These are phyloP conservation scores for Drosophila anomalata DNA, from an alignment of 2,888 invertebrate genomes.

Conservation along the genomic window DNA sequence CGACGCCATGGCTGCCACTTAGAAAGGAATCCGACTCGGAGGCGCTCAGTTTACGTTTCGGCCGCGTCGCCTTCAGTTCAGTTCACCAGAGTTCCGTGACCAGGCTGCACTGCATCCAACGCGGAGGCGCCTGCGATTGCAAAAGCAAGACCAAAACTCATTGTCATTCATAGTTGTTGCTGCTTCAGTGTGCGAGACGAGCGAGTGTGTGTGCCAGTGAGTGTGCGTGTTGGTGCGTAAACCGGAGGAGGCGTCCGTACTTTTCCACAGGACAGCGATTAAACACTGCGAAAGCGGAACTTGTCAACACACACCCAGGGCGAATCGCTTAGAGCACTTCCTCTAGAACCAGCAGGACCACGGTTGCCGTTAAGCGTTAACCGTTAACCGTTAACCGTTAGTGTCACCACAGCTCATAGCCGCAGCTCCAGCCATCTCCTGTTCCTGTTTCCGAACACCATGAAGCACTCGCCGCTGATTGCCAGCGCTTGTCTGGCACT, in stretches of 20 bases:
- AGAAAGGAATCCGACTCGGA: constrained; percentile 38
- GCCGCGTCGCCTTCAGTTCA: constrained; percentile 68
- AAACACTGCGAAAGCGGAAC: constrained; percentile 50
- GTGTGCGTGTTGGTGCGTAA: constrained; percentile 36
- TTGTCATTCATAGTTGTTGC: constrained; percentile 34
- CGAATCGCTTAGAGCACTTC: constrained; percentile 50
- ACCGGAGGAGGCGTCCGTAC: constrained; percentile 33
- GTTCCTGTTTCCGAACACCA: constrained; percentile 46
- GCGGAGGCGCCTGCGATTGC: constrained; percentile 54
- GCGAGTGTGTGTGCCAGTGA: constrained; percentile 31
- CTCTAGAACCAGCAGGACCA: constrained; percentile 23
- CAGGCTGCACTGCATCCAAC: constrained; percentile 55
- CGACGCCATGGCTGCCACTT: constrained; percentile 24
- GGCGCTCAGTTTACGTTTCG: constrained; percentile 71
- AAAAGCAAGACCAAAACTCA: constrained; percentile 46
- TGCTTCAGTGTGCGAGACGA: constrained; percentile 3
- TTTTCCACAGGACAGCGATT: constrained; percentile 40
- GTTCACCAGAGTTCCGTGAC: constrained; percentile 47
- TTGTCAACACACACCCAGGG: constrained; percentile 44
- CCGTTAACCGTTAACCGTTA: constrained; percentile 12
- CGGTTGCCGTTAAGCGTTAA: constrained; percentile 6
- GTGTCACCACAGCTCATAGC: constrained; percentile 19
- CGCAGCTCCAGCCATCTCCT: constrained; percentile 32
- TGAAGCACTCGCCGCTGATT: constrained; percentile 82
- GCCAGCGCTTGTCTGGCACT: constrained; percentile 81